phyloP scores from a whole-genome alignment of 37 sponge, comb jelly and placozoan genomes.

The Hormiphora californensis region DNA sequence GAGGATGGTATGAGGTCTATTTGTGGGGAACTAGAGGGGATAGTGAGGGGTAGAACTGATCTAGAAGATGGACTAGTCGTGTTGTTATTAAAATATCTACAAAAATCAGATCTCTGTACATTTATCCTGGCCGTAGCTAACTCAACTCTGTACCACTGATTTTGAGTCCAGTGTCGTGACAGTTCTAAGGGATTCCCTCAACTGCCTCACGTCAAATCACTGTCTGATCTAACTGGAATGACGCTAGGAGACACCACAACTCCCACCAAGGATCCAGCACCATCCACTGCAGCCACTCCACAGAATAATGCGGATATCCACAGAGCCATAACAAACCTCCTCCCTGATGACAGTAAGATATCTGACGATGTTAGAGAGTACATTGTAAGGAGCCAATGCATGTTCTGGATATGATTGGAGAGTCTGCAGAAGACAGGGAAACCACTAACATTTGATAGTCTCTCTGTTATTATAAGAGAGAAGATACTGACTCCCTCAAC shows the following conservation, averaged over 20 bases:
- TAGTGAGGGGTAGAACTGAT: not conserved
- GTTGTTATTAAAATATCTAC: not conserved
- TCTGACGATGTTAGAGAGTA: not conserved
- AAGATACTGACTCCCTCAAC: not conserved
- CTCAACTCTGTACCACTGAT: not conserved
- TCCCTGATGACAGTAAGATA: not conserved
- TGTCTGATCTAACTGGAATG: not conserved
- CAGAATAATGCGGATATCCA: not conserved
- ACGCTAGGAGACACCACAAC: not conserved
- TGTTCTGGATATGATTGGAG: not conserved
- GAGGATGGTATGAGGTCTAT: not conserved
- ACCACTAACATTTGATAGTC: not conserved
- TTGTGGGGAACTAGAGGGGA: not conserved
- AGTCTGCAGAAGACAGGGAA: slow-evolving; percentile 3
- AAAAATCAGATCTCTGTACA: not conserved
- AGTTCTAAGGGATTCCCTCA: not conserved
- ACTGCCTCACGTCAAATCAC: not conserved
- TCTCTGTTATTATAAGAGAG: not conserved
- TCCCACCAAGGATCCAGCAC: not conserved
- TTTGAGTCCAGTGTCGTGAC: not conserved
- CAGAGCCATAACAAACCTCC: not conserved
- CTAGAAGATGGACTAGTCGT: not conserved
- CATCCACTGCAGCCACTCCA: not conserved
- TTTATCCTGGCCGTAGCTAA: not conserved
- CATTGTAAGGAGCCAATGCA: not conserved